Percentiles rank a stretch among this genome's conserved stretches.
These are phyloP conservation scores for Campylomormyrus numenius DNA, from an alignment of 2,113 vertebrate genomes.

Conservation along the genomic window DNA sequence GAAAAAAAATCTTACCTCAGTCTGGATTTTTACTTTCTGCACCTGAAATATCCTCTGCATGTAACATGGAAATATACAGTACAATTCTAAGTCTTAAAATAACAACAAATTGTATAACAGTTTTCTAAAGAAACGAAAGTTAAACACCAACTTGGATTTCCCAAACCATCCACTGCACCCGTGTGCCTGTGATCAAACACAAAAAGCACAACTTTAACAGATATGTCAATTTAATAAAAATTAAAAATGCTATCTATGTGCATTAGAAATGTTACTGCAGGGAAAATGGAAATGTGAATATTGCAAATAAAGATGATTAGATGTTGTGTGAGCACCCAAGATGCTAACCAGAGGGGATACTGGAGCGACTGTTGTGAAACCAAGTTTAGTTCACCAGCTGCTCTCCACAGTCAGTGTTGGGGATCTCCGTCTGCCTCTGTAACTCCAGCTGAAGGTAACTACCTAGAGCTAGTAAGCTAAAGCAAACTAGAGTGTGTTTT, in stretches of 20 bases:
- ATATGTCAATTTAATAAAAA: background rate
- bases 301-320: background rate
- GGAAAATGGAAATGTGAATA: background rate
- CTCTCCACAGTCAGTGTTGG: background rate
- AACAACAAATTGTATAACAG: background rate
- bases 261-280: background rate
- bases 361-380: background rate
- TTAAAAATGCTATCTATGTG: background rate
- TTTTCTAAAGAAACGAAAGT: background rate
- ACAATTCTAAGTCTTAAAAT: background rate
- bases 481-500: background rate
- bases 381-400: background rate
- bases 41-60: background rate
- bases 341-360: background rate
- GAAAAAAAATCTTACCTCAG: background rate
- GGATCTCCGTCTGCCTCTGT: background rate
- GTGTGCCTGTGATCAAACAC: background rate
- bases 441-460: background rate
- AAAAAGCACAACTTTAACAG: background rate
- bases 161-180: background rate
- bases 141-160: background rate
- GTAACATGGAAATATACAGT: background rate
- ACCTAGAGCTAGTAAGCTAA: background rate
- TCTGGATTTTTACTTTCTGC: background rate
- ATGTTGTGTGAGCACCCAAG: background rate